Evolutionary conservation across 2,113 vertebrate genomes (phyloP).

Genomic region (Lagopus muta): DNA sequence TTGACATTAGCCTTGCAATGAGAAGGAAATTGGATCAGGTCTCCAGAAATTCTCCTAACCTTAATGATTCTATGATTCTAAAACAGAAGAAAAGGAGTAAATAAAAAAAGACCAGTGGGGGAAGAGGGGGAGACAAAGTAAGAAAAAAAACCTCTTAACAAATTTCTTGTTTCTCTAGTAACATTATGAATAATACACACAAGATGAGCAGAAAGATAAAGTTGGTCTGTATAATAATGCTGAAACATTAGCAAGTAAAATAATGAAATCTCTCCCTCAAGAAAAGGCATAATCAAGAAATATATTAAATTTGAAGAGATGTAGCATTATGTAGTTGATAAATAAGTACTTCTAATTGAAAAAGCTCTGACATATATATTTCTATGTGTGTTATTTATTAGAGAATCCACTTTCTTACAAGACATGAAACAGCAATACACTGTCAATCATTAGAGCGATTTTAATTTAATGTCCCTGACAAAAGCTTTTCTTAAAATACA

Average conservation of each 20-base stretch:
- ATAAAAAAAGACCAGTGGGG: neutral
- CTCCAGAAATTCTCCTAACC: neutral
- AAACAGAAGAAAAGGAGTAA: neutral
- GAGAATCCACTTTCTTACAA: neutral
- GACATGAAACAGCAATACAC: neutral
- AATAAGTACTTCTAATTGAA: neutral
- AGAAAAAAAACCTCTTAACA: neutral
- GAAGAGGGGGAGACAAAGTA: too few relatives aligned
- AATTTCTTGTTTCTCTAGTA: neutral
- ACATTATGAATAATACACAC: neutral
- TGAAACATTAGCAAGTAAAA: neutral
- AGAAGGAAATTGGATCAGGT: neutral
- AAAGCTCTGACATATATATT: neutral
- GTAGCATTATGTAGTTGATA: neutral
- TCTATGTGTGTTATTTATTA: neutral
- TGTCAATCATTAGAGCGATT: neutral
- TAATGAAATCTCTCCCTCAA: neutral
- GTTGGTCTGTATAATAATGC: neutral
- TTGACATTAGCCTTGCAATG: neutral
- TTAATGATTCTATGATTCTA: neutral
- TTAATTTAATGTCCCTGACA: neutral
- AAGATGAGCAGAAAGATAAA: neutral
- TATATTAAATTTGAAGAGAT: neutral
- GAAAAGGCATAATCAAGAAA: neutral
- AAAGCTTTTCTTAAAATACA: neutral